These are phyloP conservation scores for Dynastes tityus DNA, from an alignment of 2,888 invertebrate species.

Conservation along the genomic window DNA sequence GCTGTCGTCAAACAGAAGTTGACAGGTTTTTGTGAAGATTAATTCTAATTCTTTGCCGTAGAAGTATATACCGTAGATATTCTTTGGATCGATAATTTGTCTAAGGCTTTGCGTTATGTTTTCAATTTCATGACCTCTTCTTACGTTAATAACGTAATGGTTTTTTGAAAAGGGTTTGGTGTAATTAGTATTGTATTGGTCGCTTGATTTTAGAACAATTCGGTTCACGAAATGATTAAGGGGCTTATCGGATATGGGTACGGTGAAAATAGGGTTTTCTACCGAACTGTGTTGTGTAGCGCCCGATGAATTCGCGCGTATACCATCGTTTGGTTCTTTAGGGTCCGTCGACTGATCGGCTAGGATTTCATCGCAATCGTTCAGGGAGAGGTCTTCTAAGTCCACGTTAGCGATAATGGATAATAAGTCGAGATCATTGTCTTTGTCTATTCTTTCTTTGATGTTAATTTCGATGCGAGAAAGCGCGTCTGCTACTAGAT, in stretches of 20 bases:
- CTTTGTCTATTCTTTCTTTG: neutral
- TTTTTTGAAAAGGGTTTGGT: neutral
- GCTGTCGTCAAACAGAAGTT: neutral
- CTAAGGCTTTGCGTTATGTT: neutral
- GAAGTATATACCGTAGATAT: neutral
- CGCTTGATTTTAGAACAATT: neutral
- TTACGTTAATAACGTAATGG: neutral
- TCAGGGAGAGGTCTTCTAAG: neutral
- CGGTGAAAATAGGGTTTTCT: neutral
- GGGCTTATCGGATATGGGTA: neutral
- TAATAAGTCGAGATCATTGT: neutral
- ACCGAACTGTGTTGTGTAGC: neutral
- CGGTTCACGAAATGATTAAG: neutral
- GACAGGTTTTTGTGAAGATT: neutral
- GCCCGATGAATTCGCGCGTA: neutral
- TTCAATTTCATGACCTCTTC: neutral
- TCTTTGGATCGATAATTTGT: neutral
- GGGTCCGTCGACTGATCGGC: neutral
- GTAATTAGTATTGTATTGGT: neutral
- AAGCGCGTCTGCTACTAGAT: constrained; percentile 23
- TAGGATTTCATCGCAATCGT: neutral
- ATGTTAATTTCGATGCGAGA: constrained; percentile 23
- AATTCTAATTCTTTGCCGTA: neutral
- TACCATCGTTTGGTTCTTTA: too few relatives aligned
- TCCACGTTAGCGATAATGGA: neutral